Conservation (phyloP, 2,797 vertebrate species). For the Threskiornis aethiopicus region DNA sequence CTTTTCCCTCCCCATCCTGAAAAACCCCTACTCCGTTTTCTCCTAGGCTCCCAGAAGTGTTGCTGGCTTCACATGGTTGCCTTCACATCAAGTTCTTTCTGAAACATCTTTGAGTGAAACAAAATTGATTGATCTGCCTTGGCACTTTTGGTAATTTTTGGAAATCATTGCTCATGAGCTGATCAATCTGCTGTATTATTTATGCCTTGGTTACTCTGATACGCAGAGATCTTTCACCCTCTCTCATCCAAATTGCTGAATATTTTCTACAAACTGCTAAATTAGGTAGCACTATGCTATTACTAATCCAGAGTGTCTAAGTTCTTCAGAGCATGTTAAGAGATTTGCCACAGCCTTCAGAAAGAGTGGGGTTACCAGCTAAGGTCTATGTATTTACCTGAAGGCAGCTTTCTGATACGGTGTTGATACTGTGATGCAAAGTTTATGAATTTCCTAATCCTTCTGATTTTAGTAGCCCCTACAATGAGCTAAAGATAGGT, state of each 20-base stretch:
- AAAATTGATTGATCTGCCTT: background rate
- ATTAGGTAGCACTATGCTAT: background rate
- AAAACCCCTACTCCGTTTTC: background rate
- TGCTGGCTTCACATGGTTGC: background rate
- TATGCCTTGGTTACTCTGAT: background rate
- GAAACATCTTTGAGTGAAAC: background rate
- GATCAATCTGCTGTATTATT: background rate
- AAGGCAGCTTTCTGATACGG: background rate
- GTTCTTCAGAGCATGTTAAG: background rate
- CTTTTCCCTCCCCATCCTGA: background rate
- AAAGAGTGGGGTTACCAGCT: background rate
- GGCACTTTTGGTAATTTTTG: background rate
- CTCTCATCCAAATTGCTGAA: background rate
- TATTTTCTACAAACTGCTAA: background rate
- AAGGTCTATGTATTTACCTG: background rate
- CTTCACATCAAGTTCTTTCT: background rate
- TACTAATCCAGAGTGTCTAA: background rate
- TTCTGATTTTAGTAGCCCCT: background rate
- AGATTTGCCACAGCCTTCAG: background rate
- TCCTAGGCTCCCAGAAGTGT: background rate
- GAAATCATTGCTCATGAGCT: background rate
- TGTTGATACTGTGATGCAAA: rapidly evolving
- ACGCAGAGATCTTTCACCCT: background rate
- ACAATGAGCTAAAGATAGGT: background rate
- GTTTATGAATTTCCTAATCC: background rate